These are phyloP conservation scores for Caerostris darwini DNA, from an alignment of 1,140 invertebrate species.

Conservation along the genomic window DNA sequence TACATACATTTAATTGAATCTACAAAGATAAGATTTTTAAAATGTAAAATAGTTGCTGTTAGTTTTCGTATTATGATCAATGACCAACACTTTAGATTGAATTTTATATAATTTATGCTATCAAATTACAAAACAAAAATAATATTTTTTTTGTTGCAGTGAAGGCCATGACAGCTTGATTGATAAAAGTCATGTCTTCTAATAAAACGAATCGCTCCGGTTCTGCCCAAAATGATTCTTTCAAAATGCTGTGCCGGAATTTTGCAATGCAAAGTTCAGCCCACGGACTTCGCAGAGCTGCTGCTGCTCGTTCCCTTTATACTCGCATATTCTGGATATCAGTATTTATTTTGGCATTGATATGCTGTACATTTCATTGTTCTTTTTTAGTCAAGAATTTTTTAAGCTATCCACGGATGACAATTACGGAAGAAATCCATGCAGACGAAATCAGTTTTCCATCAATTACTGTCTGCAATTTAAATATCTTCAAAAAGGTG, in stretches of 20 bases:
- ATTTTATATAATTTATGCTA: too few species aligned
- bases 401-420: constrained; percentile 77
- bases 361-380: constrained; percentile 71
- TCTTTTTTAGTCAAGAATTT: constrained; percentile 72
- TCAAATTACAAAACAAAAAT: too few species aligned
- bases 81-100: too few species aligned
- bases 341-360: constrained; percentile 66
- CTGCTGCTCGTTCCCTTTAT: constrained; percentile 27
- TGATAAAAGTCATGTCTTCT: neutral
- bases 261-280: constrained; percentile 67
- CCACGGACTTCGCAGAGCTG: constrained; percentile 61
- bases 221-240: constrained; percentile 13
- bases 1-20: too few species aligned
- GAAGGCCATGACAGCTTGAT: neutral
- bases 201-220: neutral
- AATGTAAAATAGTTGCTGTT: too few species aligned
- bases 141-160: neutral
- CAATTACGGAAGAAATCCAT: constrained; percentile 78
- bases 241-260: constrained; percentile 42
- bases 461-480: constrained; percentile 77
- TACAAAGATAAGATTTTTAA: too few species aligned
- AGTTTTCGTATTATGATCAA: too few species aligned
- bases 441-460: constrained; percentile 78
- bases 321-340: constrained; percentile 71
- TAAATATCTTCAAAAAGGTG: constrained; percentile 78